phyloP scores from a whole-genome alignment of 2,113 vertebrate species.

The Chaenogobius annularis region DNA sequence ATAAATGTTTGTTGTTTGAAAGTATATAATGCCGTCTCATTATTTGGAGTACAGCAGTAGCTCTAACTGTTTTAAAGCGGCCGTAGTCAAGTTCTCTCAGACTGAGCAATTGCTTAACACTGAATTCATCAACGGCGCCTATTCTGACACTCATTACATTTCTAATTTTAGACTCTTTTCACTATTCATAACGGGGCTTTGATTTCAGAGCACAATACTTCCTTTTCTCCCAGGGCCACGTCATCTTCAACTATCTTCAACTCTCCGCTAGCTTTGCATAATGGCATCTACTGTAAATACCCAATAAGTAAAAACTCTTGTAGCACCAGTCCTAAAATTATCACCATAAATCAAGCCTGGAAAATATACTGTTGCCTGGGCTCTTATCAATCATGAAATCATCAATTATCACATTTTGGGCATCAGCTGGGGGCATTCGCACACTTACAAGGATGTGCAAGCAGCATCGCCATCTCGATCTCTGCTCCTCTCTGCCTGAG shows the following conservation, averaged over 20 bases:
- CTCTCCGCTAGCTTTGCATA: conserved; percentile 23
- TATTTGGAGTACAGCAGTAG: not conserved
- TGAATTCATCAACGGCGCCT: conserved; percentile 53
- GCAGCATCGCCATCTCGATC: conserved; percentile 3
- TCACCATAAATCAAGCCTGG: conserved; percentile 29
- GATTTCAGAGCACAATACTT: conserved; percentile 16
- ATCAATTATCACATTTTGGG: conserved; percentile 24
- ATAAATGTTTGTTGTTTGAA: too few relatives aligned
- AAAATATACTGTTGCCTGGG: conserved; percentile 19
- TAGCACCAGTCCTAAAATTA: conserved; percentile 18
- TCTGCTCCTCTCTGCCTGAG: conserved; percentile 7
- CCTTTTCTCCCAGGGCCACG: not conserved
- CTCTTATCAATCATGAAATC: conserved; percentile 24
- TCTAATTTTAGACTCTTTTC: conserved; percentile 57
- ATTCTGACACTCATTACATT: conserved; percentile 50
- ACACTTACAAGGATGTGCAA: conserved; percentile 5
- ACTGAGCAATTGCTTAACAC: conserved; percentile 19
- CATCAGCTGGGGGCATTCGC: conserved; percentile 11
- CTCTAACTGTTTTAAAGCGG: not conserved
- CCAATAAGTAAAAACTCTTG: conserved; percentile 27
- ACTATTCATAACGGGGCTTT: conserved; percentile 48
- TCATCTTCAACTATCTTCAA: conserved; percentile 11
- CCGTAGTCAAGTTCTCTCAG: not conserved
- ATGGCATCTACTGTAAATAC: conserved; percentile 24
- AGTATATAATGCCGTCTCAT: too few relatives aligned